Percentiles rank a stretch among this genome's conserved stretches.
These are phyloP conservation scores for Xenops minutus DNA, from an alignment of 2,797 vertebrate species.

Conservation along the genomic window DNA sequence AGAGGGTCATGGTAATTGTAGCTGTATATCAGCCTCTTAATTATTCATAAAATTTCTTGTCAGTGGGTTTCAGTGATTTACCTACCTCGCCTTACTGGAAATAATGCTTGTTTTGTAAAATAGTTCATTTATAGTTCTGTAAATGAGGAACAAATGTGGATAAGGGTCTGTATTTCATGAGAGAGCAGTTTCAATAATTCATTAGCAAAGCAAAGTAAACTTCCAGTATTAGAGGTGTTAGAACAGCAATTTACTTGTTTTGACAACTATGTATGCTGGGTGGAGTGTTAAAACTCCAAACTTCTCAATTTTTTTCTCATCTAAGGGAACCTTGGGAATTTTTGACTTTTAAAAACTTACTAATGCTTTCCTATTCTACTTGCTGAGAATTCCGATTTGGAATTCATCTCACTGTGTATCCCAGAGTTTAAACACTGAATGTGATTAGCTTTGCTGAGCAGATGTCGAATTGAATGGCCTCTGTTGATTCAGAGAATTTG, in stretches of 20 bases:
- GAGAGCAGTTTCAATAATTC: not conserved
- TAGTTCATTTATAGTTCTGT: not conserved
- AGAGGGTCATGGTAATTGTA: not conserved
- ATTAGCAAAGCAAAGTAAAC: not conserved
- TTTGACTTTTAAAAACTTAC: not conserved
- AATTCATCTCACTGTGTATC: not conserved
- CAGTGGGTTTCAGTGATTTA: conserved; percentile 5
- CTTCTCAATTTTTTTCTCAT: not conserved
- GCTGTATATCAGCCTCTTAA: not conserved
- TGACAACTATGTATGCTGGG: not conserved
- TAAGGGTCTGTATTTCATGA: not conserved
- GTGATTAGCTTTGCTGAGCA: conserved; percentile 46
- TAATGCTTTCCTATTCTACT: not conserved
- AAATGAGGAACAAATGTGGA: not conserved
- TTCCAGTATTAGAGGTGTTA: not conserved
- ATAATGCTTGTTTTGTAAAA: conserved; percentile 7
- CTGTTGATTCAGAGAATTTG: conserved; percentile 58
- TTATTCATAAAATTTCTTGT: conserved; percentile 35
- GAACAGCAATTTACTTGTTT: not conserved
- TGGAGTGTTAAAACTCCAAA: not conserved
- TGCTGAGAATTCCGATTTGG: conserved; percentile 15
- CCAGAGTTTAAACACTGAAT: conserved; percentile 14
- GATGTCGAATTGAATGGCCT: conserved; percentile 40
- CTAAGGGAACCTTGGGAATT: not conserved
- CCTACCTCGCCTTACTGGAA: not conserved